Conservation (phyloP, 2,797 vertebrate species). For the Pseudochaenichthys georgianus region DNA sequence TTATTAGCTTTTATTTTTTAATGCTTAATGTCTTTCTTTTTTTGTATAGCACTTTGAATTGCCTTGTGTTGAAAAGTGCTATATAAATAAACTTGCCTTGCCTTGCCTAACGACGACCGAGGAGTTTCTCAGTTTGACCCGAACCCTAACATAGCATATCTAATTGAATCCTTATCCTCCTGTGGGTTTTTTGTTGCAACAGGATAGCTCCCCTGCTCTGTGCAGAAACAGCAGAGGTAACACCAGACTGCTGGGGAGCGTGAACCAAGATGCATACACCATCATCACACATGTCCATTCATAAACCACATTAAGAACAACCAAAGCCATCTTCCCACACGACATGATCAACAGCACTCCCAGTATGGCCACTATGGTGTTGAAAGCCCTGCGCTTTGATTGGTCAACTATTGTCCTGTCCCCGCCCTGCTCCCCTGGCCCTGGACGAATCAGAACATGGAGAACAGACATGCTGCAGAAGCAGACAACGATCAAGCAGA, state of each 20-base stretch:
- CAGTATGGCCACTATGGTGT: not conserved
- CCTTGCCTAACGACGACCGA: too few relatives aligned
- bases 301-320: not conserved
- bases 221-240: constrained; percentile 49
- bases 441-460: constrained; percentile 26
- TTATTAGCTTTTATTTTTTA: too few relatives aligned
- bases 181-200: not conserved
- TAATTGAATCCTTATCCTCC: not conserved
- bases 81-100: too few relatives aligned
- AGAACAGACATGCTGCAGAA: constrained; percentile 55
- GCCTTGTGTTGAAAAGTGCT: too few relatives aligned
- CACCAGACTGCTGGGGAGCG: constrained; percentile 25
- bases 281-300: accelerated
- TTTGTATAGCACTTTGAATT: too few relatives aligned
- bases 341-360: not conserved
- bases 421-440: constrained; percentile 27
- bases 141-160: too few relatives aligned
- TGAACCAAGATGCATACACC: accelerated
- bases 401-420: not conserved
- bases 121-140: too few relatives aligned
- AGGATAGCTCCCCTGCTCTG: not conserved
- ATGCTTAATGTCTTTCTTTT: too few relatives aligned
- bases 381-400: too few relatives aligned
- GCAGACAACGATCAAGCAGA: not conserved
- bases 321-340: not conserved